Evolutionary conservation across 2,113 vertebrate genomes (phyloP).

Genomic region (Ictalurus punctatus): DNA sequence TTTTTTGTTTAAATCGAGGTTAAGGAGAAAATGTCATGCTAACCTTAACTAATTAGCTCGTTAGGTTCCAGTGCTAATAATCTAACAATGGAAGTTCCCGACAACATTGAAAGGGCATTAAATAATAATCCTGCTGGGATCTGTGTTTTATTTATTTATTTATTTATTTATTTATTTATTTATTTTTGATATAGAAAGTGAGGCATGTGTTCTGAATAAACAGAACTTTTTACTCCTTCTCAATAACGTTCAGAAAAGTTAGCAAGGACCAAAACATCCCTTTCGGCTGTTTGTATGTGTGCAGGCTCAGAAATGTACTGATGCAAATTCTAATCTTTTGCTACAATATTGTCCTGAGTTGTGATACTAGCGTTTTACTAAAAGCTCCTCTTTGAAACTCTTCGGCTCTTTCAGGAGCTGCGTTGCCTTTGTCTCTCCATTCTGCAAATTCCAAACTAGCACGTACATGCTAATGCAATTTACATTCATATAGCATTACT

Average conservation of each 20-base stretch:
- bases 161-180: too few species aligned
- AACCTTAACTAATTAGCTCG: background rate
- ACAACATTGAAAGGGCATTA: background rate
- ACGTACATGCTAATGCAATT: background rate
- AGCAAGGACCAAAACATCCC: background rate
- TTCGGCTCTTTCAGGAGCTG: background rate
- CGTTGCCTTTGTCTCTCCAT: background rate
- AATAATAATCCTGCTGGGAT: background rate
- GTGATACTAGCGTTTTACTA: background rate
- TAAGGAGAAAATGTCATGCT: background rate
- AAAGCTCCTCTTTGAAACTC: background rate
- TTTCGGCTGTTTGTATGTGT: background rate
- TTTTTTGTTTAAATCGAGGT: background rate
- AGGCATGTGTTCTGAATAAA: background rate
- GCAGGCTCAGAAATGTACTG: background rate
- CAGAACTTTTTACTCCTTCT: background rate
- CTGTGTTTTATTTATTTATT: too few species aligned
- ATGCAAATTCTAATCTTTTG: background rate
- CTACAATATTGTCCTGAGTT: background rate
- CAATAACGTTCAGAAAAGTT: background rate
- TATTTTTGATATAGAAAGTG: background rate
- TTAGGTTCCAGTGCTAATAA: background rate
- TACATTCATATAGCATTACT: background rate
- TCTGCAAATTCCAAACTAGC: conserved; percentile 1
- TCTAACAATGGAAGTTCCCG: background rate